Conservation (phyloP, 2,888 invertebrate genomes). For the Neoascia interrupta region DNA sequence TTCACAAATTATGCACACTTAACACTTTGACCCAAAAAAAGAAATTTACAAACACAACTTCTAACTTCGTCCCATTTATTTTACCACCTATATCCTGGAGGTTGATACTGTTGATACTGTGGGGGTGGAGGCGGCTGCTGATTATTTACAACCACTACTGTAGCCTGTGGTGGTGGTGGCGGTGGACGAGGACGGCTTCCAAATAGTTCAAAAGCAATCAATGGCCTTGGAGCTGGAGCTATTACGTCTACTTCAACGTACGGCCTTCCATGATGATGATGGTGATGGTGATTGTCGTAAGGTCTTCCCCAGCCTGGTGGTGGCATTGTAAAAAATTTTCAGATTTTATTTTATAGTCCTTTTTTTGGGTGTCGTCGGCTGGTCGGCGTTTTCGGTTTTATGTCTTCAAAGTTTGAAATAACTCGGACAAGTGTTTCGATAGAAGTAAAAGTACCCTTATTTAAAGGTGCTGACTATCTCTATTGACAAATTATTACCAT, state of each 20-base stretch:
- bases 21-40: too few species aligned
- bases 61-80: too few species aligned
- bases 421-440: background rate
- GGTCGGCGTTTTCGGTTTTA: background rate
- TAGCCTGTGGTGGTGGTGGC: constrained; percentile 31
- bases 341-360: too few species aligned
- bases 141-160: constrained; percentile 32
- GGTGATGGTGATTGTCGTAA: constrained; percentile 12
- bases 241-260: constrained; percentile 41
- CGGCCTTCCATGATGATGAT: constrained; percentile 35
- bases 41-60: too few species aligned
- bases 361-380: too few species aligned
- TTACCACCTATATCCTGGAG: constrained; percentile 37
- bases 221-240: constrained; percentile 33
- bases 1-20: too few species aligned
- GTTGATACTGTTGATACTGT: background rate
- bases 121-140: constrained; percentile 22
- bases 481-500: background rate
- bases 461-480: background rate
- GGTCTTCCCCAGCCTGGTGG: constrained; percentile 55
- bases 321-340: constrained; percentile 37
- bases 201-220: constrained; percentile 35
- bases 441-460: background rate
- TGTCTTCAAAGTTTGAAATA: background rate
- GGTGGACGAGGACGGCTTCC: constrained; percentile 46